These are phyloP conservation scores for Amphipyra tragopoginis DNA, from an alignment of 2,888 invertebrate genomes.

Conservation along the genomic window DNA sequence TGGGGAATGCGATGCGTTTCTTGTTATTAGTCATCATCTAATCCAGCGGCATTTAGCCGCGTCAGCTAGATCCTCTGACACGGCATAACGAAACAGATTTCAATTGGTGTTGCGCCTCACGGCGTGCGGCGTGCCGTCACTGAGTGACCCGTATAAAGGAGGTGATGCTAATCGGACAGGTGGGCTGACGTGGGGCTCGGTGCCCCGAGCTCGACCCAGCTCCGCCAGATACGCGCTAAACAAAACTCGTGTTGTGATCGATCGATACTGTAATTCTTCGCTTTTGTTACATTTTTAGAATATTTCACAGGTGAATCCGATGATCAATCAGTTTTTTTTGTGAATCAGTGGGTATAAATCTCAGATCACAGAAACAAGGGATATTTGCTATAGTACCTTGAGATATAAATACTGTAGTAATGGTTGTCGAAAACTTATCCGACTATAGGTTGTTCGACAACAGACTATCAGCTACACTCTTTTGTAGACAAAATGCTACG, in stretches of 20 bases:
- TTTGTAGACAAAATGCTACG: constrained; percentile 16
- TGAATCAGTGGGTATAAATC: background rate
- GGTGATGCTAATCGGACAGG: constrained; percentile 89
- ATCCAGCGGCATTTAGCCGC: constrained; percentile 78
- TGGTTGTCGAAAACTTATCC: constrained; percentile 5
- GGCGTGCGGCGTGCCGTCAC: constrained; percentile 73
- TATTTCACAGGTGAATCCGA: constrained; percentile 54
- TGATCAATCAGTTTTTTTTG: constrained; percentile 55
- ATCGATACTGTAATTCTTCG: constrained; percentile 73
- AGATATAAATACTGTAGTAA: too few relatives aligned
- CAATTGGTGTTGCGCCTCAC: constrained; percentile 74
- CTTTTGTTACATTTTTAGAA: constrained; percentile 64
- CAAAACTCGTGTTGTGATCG: constrained; percentile 76
- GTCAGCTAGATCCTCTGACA: constrained; percentile 83
- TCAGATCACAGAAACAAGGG: too few relatives aligned
- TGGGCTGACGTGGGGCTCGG: constrained; percentile 78
- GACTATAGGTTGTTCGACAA: constrained; percentile 2
- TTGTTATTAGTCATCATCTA: constrained; percentile 82
- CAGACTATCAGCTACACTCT: background rate
- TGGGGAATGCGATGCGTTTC: constrained; percentile 63
- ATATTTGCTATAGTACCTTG: too few relatives aligned
- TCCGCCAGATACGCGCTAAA: constrained; percentile 64
- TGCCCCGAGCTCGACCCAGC: constrained; percentile 61
- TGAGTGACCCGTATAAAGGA: constrained; percentile 83
- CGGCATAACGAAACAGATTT: constrained; percentile 87